These are phyloP conservation scores for Psilopsiagon aymara DNA, from an alignment of 2,113 vertebrate species.

Conservation along the genomic window DNA sequence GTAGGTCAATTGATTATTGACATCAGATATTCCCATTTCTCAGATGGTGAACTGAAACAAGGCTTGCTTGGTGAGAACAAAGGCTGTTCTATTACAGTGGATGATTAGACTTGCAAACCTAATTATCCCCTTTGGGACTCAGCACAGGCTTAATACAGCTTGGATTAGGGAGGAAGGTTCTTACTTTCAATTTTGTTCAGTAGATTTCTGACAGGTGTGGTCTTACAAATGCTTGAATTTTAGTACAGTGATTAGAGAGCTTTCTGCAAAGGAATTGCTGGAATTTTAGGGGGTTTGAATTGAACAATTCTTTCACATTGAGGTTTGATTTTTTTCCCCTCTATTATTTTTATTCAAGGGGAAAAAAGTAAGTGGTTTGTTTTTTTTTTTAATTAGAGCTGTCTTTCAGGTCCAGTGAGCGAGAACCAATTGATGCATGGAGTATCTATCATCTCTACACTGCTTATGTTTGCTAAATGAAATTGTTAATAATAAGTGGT, in stretches of 20 bases:
- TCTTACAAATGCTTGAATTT: conserved; percentile 65
- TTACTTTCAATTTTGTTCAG: conserved; percentile 60
- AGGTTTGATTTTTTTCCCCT: background rate
- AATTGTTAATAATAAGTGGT: background rate
- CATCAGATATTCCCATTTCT: conserved; percentile 64
- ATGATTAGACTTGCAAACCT: conserved; percentile 83
- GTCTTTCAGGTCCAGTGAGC: background rate
- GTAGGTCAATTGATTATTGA: conserved; percentile 80
- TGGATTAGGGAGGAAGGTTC: conserved; percentile 54
- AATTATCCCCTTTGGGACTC: conserved; percentile 83
- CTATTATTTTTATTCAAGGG: background rate
- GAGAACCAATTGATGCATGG: background rate
- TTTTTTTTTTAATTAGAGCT: background rate
- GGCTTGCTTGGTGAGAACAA: conserved; percentile 74
- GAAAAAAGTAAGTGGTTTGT: background rate
- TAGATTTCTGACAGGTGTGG: conserved; percentile 49
- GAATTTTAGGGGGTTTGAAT: background rate
- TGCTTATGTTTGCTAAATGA: background rate
- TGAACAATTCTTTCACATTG: background rate
- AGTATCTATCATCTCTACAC: background rate
- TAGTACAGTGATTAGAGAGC: conserved; percentile 19
- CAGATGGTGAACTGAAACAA: conserved; percentile 63
- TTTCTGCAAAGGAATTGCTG: conserved; percentile 2
- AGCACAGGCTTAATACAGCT: conserved; percentile 59
- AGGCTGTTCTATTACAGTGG: conserved; percentile 77